phyloP scores from a whole-genome alignment of 2,113 vertebrate genomes.

The Calcarius ornatus region DNA sequence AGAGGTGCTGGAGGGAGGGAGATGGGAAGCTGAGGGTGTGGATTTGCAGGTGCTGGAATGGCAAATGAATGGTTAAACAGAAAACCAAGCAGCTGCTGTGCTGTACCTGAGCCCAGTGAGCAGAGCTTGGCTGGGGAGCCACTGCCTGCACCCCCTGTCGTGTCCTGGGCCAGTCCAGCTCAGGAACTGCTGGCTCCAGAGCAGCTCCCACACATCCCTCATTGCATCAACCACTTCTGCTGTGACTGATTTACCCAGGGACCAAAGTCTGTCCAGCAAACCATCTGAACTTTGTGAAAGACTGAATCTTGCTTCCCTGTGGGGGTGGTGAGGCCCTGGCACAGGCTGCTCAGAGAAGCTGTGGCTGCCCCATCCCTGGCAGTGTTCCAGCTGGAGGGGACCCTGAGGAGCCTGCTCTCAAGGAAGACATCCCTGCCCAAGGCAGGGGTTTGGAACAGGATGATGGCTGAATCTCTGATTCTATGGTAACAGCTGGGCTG shows the following conservation, averaged over 20 bases:
- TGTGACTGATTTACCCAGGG: background rate
- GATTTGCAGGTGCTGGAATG: background rate
- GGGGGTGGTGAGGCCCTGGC: background rate
- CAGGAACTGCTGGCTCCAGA: background rate
- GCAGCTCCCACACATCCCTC: background rate
- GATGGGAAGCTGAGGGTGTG: accelerated
- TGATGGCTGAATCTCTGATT: background rate
- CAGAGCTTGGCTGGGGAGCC: background rate
- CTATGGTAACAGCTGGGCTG: background rate
- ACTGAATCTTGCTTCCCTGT: background rate
- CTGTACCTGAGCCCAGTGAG: background rate
- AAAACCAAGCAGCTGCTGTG: background rate
- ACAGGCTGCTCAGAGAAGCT: background rate
- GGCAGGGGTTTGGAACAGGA: background rate
- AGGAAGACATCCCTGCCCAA: background rate
- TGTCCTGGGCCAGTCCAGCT: background rate
- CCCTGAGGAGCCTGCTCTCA: background rate
- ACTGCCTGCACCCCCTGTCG: accelerated
- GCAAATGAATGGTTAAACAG: background rate
- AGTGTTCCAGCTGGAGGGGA: background rate
- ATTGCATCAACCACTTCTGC: background rate
- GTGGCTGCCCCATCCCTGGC: background rate
- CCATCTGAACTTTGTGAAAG: background rate
- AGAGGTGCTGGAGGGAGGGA: background rate
- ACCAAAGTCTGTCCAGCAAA: background rate